Percentiles rank a stretch among this genome's conserved stretches.
Evolutionary conservation across 2,888 invertebrate genomes (phyloP).

Genomic region (Andrena flavipes): DNA sequence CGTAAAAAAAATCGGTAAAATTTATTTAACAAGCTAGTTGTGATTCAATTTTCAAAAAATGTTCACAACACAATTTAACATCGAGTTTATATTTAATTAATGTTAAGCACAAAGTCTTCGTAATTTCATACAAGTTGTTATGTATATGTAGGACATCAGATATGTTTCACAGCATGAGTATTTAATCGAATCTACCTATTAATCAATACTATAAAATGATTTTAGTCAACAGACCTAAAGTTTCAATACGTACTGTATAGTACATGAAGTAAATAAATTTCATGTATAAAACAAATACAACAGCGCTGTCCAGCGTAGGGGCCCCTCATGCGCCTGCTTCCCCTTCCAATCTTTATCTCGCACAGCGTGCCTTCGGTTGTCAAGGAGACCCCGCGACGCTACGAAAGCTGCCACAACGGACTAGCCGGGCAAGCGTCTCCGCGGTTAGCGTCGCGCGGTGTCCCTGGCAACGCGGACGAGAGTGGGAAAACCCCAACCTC

Average conservation of each 20-base stretch:
- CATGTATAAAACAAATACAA: conserved; percentile 10
- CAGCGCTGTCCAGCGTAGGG: too few species aligned
- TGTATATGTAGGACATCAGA: conserved; percentile 35
- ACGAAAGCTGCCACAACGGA: too few species aligned
- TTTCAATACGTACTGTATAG: conserved; percentile 19
- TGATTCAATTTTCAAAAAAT: background rate
- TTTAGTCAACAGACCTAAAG: conserved; percentile 17
- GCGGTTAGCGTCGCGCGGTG: too few species aligned
- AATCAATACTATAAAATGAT: conserved; percentile 16
- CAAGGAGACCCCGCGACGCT: too few species aligned
- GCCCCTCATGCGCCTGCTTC: too few species aligned
- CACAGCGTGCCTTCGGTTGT: too few species aligned
- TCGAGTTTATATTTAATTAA: conserved; percentile 33
- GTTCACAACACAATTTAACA: conserved; percentile 27
- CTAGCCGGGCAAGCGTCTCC: too few species aligned
- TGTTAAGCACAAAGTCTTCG: conserved; percentile 35
- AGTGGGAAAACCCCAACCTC: too few species aligned
- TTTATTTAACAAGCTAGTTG: background rate
- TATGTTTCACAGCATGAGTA: background rate
- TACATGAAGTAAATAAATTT: conserved; percentile 21
- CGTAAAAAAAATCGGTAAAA: conserved; percentile 9
- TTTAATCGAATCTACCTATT: conserved; percentile 12
- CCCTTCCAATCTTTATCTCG: too few species aligned
- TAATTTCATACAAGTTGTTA: conserved; percentile 11
- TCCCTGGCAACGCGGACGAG: too few species aligned